Conservation (phyloP, 2,113 vertebrate species). For the Muntiacus muntjak region DNA sequence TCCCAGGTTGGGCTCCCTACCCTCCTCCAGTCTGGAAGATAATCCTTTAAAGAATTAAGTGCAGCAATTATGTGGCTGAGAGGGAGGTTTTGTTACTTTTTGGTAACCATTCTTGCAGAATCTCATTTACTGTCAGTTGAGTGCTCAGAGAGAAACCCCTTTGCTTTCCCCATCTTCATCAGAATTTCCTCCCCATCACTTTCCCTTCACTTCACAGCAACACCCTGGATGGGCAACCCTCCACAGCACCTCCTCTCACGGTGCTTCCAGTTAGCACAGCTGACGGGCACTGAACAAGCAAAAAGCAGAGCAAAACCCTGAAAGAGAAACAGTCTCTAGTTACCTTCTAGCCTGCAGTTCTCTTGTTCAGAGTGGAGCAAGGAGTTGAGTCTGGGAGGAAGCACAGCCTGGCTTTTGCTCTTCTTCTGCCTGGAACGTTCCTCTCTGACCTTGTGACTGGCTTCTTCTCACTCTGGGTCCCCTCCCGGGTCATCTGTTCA, state of each 20-base stretch:
- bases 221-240: background rate
- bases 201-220: background rate
- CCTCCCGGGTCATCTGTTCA: background rate
- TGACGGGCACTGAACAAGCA: background rate
- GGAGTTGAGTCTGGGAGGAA: background rate
- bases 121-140: constrained; percentile 36
- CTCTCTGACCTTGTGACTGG: background rate
- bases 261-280: background rate
- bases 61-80: constrained; percentile 74
- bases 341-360: background rate
- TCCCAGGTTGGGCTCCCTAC: constrained; percentile 55
- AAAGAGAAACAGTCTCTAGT: background rate
- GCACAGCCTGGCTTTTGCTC: background rate
- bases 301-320: background rate
- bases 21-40: constrained; percentile 55
- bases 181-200: constrained; percentile 32
- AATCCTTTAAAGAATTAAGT: constrained; percentile 85
- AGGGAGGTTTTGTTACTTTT: constrained; percentile 21
- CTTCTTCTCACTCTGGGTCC: background rate
- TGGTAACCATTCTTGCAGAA: constrained; percentile 56
- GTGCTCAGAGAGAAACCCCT: constrained; percentile 55
- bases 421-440: background rate
- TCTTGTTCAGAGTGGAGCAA: background rate
- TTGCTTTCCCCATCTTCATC: constrained; percentile 45
- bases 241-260: background rate